These are phyloP conservation scores for Malacosoma neustria DNA, from an alignment of 2,888 invertebrate genomes.

Conservation along the genomic window DNA sequence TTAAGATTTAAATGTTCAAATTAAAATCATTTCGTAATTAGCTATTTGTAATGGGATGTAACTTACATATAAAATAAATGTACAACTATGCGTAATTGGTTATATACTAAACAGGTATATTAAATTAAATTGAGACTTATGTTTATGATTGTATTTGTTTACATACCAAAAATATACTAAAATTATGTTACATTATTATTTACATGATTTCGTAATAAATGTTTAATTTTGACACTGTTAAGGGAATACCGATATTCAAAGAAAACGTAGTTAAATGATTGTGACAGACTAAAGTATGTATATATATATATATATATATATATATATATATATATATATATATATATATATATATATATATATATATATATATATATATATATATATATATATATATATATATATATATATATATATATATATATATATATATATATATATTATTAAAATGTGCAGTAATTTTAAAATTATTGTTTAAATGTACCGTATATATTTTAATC, in stretches of 20 bases:
- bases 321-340: too few relatives aligned
- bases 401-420: too few relatives aligned
- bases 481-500: slow-evolving; percentile 14
- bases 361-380: too few relatives aligned
- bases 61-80: slow-evolving; percentile 36
- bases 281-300: too few relatives aligned
- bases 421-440: too few relatives aligned
- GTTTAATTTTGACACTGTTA: slow-evolving; percentile 51
- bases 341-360: too few relatives aligned
- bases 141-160: slow-evolving; percentile 40
- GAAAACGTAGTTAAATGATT: slow-evolving; percentile 3
- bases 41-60: slow-evolving; percentile 11
- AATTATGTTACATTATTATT: slow-evolving; percentile 46
- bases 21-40: too few relatives aligned
- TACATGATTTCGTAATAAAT: slow-evolving; percentile 72
- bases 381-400: too few relatives aligned
- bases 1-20: too few relatives aligned
- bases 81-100: slow-evolving; percentile 55
- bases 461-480: slow-evolving; percentile 10
- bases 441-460: neutral
- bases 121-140: slow-evolving; percentile 45
- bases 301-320: too few relatives aligned
- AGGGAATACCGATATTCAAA: slow-evolving; percentile 29
- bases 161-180: slow-evolving; percentile 42
- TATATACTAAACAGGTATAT: slow-evolving; percentile 38